Evolutionary conservation across 2,888 invertebrate species (phyloP), one percentile per base, ranked within the genome.

Genomic region (Hanleya hanleyi): DNA sequence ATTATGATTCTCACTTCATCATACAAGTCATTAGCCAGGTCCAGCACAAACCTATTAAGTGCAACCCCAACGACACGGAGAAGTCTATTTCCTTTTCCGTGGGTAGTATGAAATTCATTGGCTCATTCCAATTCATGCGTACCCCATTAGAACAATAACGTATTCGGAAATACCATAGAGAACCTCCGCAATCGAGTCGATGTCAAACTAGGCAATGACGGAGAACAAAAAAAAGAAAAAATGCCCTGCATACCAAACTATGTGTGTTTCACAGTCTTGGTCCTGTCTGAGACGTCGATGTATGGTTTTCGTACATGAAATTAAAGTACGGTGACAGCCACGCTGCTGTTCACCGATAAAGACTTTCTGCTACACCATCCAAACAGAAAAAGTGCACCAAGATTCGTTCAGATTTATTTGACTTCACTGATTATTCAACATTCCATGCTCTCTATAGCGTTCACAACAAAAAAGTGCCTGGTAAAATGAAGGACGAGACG

Each of bases 401-500:
- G 41, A 41, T 7, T 18, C 47, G 22, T 4, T 18, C 47, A 47
- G 4, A 47, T 22, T 22, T 47, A 4, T 47, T n/a, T 47, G 47
- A 47, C 7, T n/a, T 22, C 3, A n/a, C 47, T 22, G 47, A 47
- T 22, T 47, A 47, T 22, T 22, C 47, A 7, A 7, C 3, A 22
- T 18, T n/a, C 7, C 80, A 87, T 71, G 66, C 37, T 18, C 69
- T 85, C 33, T 79, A 77, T 67, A 47, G 32, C 41, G 68, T 41
- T 29, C 71, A 22, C 29, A 87, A 87, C 76, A 82, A 85, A 67
- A 86, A 85, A 74, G 79, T 80, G 41, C 51, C 83, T 22, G 85
- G 85, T 32, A 79, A 79, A 49, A 80, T 87, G 61, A 87, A 86
- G 77, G 87, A 86, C 78, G 86, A 88, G 77, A 69, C 74, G 32